Conservation (phyloP, 2,113 vertebrate species). For the Callithrix jacchus region DNA sequence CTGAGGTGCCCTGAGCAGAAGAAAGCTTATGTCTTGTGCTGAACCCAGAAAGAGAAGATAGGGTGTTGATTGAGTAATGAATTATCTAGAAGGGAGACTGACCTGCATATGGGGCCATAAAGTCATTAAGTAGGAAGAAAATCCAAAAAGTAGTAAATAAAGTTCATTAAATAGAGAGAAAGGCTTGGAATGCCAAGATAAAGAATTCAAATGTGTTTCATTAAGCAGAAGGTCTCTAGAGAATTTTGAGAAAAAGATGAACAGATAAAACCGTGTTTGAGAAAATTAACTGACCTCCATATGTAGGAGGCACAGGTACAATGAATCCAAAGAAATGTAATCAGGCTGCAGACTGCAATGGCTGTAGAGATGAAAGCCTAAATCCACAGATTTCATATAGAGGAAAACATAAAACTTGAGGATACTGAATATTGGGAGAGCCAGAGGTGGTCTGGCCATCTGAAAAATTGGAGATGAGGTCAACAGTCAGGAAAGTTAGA, state of each 20-base stretch:
- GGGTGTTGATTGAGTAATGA: neutral
- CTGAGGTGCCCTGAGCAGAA: neutral
- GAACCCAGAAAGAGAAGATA: neutral
- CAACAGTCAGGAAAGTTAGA: neutral
- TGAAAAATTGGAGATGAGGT: neutral
- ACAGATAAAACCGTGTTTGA: neutral
- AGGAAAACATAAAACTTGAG: neutral
- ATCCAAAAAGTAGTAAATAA: neutral
- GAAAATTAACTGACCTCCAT: neutral
- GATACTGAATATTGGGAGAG: neutral
- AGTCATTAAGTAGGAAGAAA: neutral
- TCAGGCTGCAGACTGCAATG: neutral
- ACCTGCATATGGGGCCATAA: neutral
- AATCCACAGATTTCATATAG: neutral
- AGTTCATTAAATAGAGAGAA: conserved; percentile 3
- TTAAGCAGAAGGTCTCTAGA: neutral
- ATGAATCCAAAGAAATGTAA: neutral
- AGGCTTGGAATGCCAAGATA: neutral
- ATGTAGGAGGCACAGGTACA: neutral
- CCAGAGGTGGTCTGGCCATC: neutral
- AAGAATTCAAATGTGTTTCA: conserved; percentile 41
- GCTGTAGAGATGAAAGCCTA: neutral
- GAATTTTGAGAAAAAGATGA: neutral
- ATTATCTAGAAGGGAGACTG: neutral
- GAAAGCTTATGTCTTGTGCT: neutral